These are phyloP conservation scores for Fissipunctia ypsillon DNA, from an alignment of 2,888 invertebrate genomes.

Conservation along the genomic window DNA sequence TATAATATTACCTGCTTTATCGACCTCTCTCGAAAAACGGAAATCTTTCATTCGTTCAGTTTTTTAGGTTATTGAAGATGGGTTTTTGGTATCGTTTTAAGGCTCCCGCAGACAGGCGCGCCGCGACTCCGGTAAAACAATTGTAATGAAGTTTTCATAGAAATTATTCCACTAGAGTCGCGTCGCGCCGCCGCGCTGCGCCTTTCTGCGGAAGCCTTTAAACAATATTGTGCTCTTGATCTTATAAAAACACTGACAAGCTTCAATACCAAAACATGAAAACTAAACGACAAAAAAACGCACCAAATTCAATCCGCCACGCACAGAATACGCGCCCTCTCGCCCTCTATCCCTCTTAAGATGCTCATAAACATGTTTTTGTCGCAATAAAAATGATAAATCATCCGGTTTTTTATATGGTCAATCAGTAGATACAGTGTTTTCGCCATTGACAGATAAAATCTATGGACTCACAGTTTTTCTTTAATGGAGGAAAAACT, in stretches of 20 bases:
- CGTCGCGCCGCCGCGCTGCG: too few relatives aligned
- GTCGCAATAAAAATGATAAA: conserved; percentile 91
- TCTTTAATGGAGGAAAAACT: conserved; percentile 72
- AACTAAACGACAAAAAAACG: conserved; percentile 1
- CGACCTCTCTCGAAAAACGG: too few relatives aligned
- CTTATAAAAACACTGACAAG: background rate
- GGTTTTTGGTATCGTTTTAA: too few relatives aligned
- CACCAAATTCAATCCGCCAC: conserved; percentile 23
- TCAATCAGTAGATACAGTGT: conserved; percentile 89
- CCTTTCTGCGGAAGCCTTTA: too few relatives aligned
- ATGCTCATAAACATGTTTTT: conserved; percentile 91
- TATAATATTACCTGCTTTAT: too few relatives aligned
- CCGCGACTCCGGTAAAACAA: too few relatives aligned
- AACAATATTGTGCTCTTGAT: background rate
- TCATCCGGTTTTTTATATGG: conserved; percentile 90
- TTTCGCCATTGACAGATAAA: conserved; percentile 84
- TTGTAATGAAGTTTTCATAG: too few relatives aligned
- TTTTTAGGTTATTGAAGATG: background rate
- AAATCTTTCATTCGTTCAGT: background rate
- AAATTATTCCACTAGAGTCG: too few relatives aligned
- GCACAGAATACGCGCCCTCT: conserved; percentile 67
- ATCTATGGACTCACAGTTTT: conserved; percentile 79
- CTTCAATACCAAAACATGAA: background rate
- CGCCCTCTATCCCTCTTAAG: conserved; percentile 84
- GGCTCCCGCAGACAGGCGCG: too few relatives aligned